Percentiles rank a stretch among this genome's conserved stretches.
Conservation (phyloP, 2,113 vertebrate species). For the Tylochromis polylepis region DNA sequence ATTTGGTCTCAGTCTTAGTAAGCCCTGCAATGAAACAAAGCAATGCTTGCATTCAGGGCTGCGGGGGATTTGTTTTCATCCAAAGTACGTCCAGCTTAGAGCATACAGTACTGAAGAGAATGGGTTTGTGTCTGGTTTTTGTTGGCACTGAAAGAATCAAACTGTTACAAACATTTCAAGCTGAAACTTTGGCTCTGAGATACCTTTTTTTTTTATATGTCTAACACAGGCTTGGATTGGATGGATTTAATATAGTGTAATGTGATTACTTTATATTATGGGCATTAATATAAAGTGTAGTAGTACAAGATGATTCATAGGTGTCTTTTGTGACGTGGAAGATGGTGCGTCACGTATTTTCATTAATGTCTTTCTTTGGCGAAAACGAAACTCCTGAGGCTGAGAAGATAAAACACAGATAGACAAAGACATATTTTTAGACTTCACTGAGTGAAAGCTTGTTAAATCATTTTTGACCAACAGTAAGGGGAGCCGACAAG, state of each 20-base stretch:
- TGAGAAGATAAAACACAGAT: background rate
- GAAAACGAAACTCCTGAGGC: background rate
- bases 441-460: constrained; percentile 8
- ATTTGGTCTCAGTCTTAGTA: background rate
- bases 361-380: background rate
- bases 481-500: background rate
- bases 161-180: background rate
- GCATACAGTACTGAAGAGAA: background rate
- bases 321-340: background rate
- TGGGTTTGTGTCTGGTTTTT: background rate
- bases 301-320: background rate
- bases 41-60: background rate
- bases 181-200: background rate
- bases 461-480: constrained; percentile 21
- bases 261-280: background rate
- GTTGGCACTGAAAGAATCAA: background rate
- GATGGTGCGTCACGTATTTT: background rate
- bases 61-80: background rate
- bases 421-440: constrained; percentile 1
- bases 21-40: background rate
- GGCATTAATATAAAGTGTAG: background rate
- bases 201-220: background rate
- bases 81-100: background rate
- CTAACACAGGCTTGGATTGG: background rate
- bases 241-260: background rate